Evolutionary conservation across 2,113 vertebrate species (phyloP).

Genomic region (Hyperopisus bebe): DNA sequence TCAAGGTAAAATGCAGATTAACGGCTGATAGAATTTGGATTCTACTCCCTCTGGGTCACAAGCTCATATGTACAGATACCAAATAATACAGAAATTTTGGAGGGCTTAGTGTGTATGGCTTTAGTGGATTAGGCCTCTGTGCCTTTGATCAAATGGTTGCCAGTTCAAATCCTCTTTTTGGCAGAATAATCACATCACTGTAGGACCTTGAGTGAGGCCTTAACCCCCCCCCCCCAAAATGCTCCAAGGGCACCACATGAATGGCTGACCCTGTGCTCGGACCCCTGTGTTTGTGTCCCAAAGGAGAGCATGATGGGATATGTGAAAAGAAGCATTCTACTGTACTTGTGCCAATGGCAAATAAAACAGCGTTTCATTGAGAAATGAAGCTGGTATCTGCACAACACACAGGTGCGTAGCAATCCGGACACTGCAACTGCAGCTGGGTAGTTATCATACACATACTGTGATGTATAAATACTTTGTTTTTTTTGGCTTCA

Average conservation of each 20-base stretch:
- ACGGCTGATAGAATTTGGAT: background rate
- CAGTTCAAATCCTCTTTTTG: background rate
- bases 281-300: background rate
- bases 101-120: background rate
- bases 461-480: background rate
- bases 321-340: background rate
- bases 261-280: background rate
- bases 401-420: background rate
- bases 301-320: background rate
- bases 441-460: background rate
- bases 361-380: background rate
- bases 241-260: background rate
- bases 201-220: background rate
- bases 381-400: background rate
- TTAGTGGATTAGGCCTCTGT: background rate
- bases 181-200: background rate
- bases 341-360: background rate
- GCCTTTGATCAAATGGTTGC: background rate
- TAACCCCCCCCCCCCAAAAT: background rate
- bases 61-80: background rate
- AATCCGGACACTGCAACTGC: background rate
- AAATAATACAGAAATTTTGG: background rate
- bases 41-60: background rate
- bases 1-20: background rate
- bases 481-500: background rate